Conservation (phyloP, 2,888 invertebrate genomes). For the Drosophila hamatofila region DNA sequence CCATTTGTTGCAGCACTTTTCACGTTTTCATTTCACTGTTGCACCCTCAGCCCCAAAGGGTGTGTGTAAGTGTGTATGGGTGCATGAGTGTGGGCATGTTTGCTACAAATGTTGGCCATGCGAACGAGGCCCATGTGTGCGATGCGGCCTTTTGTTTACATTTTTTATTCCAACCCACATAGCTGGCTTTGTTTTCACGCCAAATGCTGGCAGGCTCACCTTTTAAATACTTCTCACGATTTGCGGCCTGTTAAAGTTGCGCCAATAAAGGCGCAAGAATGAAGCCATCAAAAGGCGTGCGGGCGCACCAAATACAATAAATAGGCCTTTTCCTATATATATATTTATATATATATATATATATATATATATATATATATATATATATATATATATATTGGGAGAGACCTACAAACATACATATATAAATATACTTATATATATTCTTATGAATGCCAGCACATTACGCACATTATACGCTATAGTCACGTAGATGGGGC, state of each 20-base stretch:
- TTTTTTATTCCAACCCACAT: slow-evolving; percentile 76
- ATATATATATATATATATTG: not conserved
- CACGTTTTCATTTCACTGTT: slow-evolving; percentile 66
- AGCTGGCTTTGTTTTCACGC: slow-evolving; percentile 56
- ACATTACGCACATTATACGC: slow-evolving; percentile 64
- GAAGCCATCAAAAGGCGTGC: slow-evolving; percentile 65
- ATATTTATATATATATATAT: not conserved
- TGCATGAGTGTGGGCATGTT: slow-evolving; percentile 24
- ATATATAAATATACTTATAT: not conserved
- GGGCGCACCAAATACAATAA: slow-evolving; percentile 21
- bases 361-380: not conserved
- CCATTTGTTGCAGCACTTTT: slow-evolving; percentile 77
- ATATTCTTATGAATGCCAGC: slow-evolving; percentile 13
- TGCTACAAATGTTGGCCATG: slow-evolving; percentile 60
- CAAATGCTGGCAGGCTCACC: slow-evolving; percentile 54
- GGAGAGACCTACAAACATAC: no score
- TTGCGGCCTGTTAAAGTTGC: slow-evolving; percentile 51
- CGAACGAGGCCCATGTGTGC: slow-evolving; percentile 69
- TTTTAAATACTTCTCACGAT: slow-evolving; percentile 63
- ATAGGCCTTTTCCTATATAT: not conserved
- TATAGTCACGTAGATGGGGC: slow-evolving; percentile 71
- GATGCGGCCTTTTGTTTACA: slow-evolving; percentile 76
- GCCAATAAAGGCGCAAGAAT: slow-evolving; percentile 47
- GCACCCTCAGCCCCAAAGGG: slow-evolving; percentile 37
- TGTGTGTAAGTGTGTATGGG: not conserved